These are phyloP conservation scores for Hyles euphorbiae DNA, from an alignment of 1,140 invertebrate genomes.

Conservation along the genomic window DNA sequence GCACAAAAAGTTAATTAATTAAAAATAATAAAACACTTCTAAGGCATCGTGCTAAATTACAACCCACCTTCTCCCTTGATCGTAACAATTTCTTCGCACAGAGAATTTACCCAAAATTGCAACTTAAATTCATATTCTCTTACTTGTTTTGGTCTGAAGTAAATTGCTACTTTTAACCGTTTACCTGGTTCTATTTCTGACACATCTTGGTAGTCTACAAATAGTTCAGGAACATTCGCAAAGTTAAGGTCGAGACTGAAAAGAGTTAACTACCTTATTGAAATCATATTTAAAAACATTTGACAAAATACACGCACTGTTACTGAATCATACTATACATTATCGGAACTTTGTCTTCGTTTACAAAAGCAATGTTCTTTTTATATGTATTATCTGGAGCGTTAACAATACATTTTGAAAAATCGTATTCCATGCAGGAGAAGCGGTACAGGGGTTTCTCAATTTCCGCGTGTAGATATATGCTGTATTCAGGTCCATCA, in stretches of 20 bases:
- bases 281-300: slow-evolving; percentile 6
- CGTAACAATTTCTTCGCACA: slow-evolving; percentile 60
- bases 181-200: slow-evolving; percentile 31
- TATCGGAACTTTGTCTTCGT: slow-evolving; percentile 47
- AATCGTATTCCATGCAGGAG: slow-evolving; percentile 53
- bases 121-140: slow-evolving; percentile 59
- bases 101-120: slow-evolving; percentile 63
- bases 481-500: slow-evolving; percentile 57
- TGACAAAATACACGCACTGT: neutral
- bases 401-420: slow-evolving; percentile 60
- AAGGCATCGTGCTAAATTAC: neutral
- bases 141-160: slow-evolving; percentile 57
- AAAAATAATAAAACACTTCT: neutral
- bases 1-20: slow-evolving; percentile 1
- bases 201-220: slow-evolving; percentile 38
- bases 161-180: slow-evolving; percentile 50
- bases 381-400: slow-evolving; percentile 59
- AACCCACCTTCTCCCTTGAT: slow-evolving; percentile 60
- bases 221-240: slow-evolving; percentile 49
- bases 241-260: slow-evolving; percentile 57
- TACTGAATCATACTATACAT: slow-evolving; percentile 33
- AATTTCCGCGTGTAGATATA: slow-evolving; percentile 54
- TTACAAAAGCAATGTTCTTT: slow-evolving; percentile 53
- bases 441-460: slow-evolving; percentile 57
- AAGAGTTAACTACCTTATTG: slow-evolving; percentile 13